These are phyloP conservation scores for Campylorhamphus procurvoides DNA, from an alignment of 2,113 vertebrate genomes.

Conservation along the genomic window DNA sequence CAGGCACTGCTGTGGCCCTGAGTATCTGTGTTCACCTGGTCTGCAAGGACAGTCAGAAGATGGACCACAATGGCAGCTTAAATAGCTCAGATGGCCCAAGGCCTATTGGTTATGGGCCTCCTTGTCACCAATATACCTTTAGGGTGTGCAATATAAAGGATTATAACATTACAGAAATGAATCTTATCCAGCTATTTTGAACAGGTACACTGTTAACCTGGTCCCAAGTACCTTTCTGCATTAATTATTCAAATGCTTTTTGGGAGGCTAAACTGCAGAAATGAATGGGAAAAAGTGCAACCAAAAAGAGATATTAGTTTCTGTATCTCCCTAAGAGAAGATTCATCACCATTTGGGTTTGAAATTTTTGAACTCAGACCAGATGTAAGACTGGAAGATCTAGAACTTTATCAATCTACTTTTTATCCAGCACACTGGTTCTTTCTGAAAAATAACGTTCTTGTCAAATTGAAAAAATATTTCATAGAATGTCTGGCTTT, in stretches of 20 bases:
- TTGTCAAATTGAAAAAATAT: neutral
- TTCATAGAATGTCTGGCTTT: neutral
- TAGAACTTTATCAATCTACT: neutral
- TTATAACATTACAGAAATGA: rapidly evolving
- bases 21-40: neutral
- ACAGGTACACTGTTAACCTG: neutral
- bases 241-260: neutral
- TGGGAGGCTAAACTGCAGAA: neutral
- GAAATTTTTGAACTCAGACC: neutral
- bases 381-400: neutral
- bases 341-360: neutral
- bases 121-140: neutral
- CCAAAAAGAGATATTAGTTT: neutral
- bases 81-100: neutral
- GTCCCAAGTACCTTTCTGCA: neutral
- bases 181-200: neutral
- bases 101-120: neutral
- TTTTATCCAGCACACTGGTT: neutral
- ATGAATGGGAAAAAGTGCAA: neutral
- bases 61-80: rapidly evolving
- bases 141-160: neutral
- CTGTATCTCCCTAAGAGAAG: neutral
- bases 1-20: neutral
- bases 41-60: neutral
- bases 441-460: neutral